Conservation (phyloP, 2,888 invertebrate genomes). For the Erannis defoliaria region DNA sequence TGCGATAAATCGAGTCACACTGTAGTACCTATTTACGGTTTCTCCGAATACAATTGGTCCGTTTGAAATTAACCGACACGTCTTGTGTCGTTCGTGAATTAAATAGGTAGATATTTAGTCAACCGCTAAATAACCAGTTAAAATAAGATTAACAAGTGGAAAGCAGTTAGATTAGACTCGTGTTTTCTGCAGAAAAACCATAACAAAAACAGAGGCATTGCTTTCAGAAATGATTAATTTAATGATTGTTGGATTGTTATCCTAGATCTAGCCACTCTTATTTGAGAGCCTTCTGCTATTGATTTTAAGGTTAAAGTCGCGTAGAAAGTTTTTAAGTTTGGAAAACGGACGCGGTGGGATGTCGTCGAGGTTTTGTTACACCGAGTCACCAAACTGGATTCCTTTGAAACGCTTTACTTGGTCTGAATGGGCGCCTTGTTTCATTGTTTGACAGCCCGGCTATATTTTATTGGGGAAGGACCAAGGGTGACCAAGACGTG, state of each 20-base stretch:
- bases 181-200: constrained; percentile 15
- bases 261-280: constrained; percentile 17
- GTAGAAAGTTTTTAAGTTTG: constrained; percentile 25
- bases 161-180: constrained; percentile 22
- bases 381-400: constrained; percentile 70
- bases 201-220: constrained; percentile 48
- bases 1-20: constrained; percentile 44
- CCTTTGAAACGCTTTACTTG: constrained; percentile 65
- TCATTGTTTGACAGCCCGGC: constrained; percentile 63
- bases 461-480: constrained; percentile 47
- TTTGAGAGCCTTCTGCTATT: not conserved
- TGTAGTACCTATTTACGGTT: constrained; percentile 39
- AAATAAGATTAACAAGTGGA: constrained; percentile 26
- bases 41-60: constrained; percentile 30
- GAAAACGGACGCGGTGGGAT: constrained; percentile 43
- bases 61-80: constrained; percentile 37
- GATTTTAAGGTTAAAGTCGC: constrained; percentile 14
- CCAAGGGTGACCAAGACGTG: constrained; percentile 30
- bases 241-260: constrained; percentile 41
- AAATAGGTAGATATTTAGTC: constrained; percentile 29
- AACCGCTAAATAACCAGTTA: constrained; percentile 23
- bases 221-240: constrained; percentile 50
- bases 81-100: constrained; percentile 21
- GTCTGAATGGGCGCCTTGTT: constrained; percentile 64
- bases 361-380: constrained; percentile 61